These are phyloP conservation scores for Mellivora capensis DNA, from an alignment of 2,113 vertebrate genomes.

Conservation along the genomic window DNA sequence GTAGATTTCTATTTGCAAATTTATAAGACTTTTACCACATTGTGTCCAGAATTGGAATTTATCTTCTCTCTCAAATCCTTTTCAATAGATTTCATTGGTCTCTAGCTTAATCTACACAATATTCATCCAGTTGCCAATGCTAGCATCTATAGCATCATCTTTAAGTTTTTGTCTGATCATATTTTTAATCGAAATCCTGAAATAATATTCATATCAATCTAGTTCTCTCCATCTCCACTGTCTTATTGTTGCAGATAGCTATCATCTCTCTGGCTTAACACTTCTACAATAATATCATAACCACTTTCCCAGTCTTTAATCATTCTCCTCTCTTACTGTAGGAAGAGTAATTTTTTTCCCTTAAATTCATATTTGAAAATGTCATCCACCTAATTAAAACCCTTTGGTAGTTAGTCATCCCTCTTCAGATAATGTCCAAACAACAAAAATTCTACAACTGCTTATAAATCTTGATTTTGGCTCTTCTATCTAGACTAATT, in stretches of 20 bases:
- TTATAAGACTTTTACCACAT: not conserved
- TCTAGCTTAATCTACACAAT: not conserved
- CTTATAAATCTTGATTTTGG: not conserved
- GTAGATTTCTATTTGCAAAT: not conserved
- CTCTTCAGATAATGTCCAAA: not conserved
- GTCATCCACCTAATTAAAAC: not conserved
- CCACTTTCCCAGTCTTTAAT: not conserved
- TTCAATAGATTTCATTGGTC: not conserved
- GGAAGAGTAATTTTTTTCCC: not conserved
- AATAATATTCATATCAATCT: not conserved
- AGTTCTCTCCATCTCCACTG: not conserved
- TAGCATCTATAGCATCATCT: not conserved
- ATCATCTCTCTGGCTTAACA: not conserved
- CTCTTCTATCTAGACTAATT: not conserved
- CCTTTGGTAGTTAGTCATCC: not conserved
- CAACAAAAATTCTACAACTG: not conserved
- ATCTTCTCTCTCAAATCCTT: not conserved
- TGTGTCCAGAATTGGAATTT: not conserved
- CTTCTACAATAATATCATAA: not conserved
- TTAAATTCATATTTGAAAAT: not conserved
- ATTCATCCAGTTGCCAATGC: not conserved
- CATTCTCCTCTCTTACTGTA: not conserved
- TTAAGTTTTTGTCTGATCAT: not conserved
- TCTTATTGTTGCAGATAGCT: not conserved
- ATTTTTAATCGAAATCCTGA: not conserved